Percentiles rank a stretch among this genome's conserved stretches.
Conservation (phyloP, 2,888 invertebrate species). For the Phasia obesa region DNA sequence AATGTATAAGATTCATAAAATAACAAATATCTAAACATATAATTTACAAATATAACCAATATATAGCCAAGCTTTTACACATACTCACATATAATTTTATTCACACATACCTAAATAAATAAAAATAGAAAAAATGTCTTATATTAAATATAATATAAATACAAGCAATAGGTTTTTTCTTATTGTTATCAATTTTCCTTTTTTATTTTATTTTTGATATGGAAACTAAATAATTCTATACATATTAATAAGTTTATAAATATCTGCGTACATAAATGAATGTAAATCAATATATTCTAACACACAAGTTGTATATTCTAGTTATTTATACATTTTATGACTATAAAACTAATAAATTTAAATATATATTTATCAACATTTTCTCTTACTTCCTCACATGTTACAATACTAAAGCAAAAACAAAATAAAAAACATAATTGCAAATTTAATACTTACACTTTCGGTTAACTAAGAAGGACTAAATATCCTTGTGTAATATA, state of each 20-base stretch:
- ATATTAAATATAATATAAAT: neutral
- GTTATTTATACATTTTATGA: no score
- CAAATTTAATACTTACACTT: neutral
- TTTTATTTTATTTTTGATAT: neutral
- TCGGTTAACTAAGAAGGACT: neutral
- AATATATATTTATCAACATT: neutral
- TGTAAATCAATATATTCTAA: constrained; percentile 16
- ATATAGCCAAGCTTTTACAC: no score
- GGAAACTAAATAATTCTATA: neutral
- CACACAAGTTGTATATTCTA: neutral
- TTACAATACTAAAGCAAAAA: neutral
- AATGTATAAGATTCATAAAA: constrained; percentile 43
- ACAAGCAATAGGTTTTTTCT: neutral
- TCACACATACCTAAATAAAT: neutral
- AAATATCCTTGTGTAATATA: no score
- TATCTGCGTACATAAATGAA: neutral
- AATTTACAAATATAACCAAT: no score
- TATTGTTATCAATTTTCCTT: neutral
- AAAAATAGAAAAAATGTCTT: neutral
- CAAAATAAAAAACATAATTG: neutral
- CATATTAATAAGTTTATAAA: no score
- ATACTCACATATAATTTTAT: neutral
- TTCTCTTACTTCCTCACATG: neutral
- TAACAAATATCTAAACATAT: no score
- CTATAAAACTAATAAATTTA: constrained; percentile 15